Evolutionary conservation across 2,113 vertebrate species (phyloP).

Genomic region (Paracanthobrama guichenoti): DNA sequence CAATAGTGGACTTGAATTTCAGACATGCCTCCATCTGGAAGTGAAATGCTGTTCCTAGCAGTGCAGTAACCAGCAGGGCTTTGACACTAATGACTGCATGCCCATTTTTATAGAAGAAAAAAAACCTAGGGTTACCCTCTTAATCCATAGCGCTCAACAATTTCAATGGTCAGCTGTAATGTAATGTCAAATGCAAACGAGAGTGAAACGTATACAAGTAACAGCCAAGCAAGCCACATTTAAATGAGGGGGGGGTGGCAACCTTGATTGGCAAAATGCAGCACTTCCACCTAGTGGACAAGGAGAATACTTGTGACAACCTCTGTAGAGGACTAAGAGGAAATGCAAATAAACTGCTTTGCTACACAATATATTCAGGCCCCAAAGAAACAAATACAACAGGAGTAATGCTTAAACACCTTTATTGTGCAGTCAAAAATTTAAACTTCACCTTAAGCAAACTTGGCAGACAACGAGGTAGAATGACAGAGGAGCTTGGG

Average conservation of each 20-base stretch:
- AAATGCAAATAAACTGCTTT: no score
- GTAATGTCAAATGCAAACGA: no score
- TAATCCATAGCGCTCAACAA: no score
- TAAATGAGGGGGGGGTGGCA: no score
- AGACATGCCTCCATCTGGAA: background rate
- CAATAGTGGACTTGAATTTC: background rate
- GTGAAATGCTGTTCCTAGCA: background rate
- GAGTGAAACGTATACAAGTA: no score
- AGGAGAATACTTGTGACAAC: background rate
- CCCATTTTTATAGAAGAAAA: no score
- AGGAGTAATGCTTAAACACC: constrained; percentile 92
- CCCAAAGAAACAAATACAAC: constrained; percentile 22
- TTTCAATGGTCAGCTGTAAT: no score
- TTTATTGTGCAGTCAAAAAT: constrained; percentile 98
- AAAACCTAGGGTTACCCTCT: no score
- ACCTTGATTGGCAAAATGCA: background rate
- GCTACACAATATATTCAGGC: background rate
- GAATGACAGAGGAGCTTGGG: constrained; percentile 97
- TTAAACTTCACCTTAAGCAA: constrained; percentile 92
- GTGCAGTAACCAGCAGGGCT: no score
- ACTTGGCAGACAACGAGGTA: constrained; percentile 99
- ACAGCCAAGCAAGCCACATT: no score
- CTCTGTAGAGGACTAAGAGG: background rate
- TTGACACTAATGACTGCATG: no score
- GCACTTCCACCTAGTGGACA: constrained; percentile 43